These are phyloP conservation scores for Procapra przewalskii DNA, from an alignment of 2,113 vertebrate genomes.

Conservation along the genomic window DNA sequence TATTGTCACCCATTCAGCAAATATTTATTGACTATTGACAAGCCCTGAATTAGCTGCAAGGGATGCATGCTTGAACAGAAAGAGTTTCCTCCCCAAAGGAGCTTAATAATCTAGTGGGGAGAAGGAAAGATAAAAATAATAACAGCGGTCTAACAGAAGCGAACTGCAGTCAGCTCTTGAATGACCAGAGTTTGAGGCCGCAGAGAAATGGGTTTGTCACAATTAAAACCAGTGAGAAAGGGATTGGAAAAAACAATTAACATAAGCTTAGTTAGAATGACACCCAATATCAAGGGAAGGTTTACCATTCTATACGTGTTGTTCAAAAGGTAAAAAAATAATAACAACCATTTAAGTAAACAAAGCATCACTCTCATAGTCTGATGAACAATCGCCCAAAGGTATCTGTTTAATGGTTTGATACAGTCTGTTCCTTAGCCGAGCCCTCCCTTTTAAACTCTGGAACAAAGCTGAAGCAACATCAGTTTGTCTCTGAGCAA, in stretches of 20 bases:
- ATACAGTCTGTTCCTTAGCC: neutral
- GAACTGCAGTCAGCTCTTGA: neutral
- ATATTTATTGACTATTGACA: neutral
- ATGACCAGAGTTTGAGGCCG: neutral
- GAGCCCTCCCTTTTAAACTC: neutral
- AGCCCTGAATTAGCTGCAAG: neutral
- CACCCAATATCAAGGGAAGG: neutral
- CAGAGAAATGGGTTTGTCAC: neutral
- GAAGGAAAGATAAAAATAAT: neutral
- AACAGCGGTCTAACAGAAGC: neutral
- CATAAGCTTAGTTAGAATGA: neutral
- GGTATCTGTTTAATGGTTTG: neutral
- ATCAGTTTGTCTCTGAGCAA: neutral
- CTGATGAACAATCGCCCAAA: neutral
- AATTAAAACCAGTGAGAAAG: neutral
- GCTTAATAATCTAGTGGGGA: neutral
- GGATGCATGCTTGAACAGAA: neutral
- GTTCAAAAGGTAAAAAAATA: neutral
- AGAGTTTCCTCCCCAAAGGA: neutral
- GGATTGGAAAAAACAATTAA: neutral
- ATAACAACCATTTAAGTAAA: neutral
- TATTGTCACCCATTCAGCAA: neutral
- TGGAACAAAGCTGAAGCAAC: slow-evolving; percentile 43
- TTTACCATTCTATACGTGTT: neutral
- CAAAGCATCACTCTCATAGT: neutral